These are phyloP conservation scores for Eulemur rufifrons DNA, from an alignment of 2,113 vertebrate species.

Conservation along the genomic window DNA sequence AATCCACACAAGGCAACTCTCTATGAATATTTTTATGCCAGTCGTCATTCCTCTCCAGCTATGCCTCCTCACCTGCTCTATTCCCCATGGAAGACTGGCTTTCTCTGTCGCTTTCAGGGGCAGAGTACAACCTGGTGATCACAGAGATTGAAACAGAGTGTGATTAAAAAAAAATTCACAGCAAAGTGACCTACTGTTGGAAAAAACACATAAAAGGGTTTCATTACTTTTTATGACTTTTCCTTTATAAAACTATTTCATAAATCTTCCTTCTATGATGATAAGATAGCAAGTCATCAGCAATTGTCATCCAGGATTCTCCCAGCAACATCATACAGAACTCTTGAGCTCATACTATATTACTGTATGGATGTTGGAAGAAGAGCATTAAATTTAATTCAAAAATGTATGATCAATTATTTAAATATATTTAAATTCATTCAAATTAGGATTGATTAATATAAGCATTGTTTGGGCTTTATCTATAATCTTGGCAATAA, in stretches of 20 bases:
- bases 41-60: neutral
- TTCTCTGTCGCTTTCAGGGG: neutral
- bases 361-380: neutral
- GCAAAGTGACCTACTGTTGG: neutral
- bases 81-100: neutral
- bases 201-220: neutral
- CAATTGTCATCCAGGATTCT: constrained; percentile 45
- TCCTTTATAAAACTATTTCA: neutral
- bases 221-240: neutral
- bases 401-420: constrained; percentile 49
- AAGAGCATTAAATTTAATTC: constrained; percentile 63
- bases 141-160: neutral
- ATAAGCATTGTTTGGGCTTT: constrained; percentile 70
- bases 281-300: neutral
- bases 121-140: neutral
- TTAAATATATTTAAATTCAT: constrained; percentile 76
- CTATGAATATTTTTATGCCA: neutral
- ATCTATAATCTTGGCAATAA: constrained; percentile 63
- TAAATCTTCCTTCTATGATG: neutral
- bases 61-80: neutral
- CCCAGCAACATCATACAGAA: constrained; percentile 49
- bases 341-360: constrained; percentile 33
- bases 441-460: constrained; percentile 79
- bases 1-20: neutral
- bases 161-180: neutral